phyloP scores from a whole-genome alignment of 2,113 vertebrate species.

The Sminthopsis crassicaudata region DNA sequence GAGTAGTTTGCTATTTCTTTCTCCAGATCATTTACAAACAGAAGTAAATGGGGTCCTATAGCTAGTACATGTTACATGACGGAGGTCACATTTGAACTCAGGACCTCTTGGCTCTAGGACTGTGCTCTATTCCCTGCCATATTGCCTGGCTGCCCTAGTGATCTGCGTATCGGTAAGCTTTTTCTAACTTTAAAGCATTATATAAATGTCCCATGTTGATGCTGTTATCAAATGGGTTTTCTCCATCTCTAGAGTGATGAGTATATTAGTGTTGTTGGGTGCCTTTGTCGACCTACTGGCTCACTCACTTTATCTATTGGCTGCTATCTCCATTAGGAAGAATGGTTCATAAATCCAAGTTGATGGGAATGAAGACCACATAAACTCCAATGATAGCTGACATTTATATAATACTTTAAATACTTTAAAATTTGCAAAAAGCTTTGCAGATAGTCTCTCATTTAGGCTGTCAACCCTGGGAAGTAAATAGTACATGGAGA shows the following conservation, averaged over 20 bases:
- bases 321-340: not conserved
- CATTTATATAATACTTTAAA: not conserved
- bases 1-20: not conserved
- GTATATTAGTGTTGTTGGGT: not conserved
- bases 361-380: not conserved
- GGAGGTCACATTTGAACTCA: not conserved
- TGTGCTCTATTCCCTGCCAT: not conserved
- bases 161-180: not conserved
- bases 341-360: not conserved
- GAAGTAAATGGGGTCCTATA: not conserved
- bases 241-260: not conserved
- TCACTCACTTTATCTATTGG: not conserved
- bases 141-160: not conserved
- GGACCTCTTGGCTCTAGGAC: too few species aligned
- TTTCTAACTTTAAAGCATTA: not conserved
- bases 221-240: not conserved
- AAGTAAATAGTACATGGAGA: not conserved
- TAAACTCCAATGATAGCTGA: not conserved
- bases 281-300: not conserved
- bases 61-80: too few species aligned
- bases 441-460: not conserved
- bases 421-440: not conserved
- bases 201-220: not conserved
- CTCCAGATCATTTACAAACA: not conserved
- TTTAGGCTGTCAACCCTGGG: not conserved